phyloP scores from a whole-genome alignment of 2,113 vertebrate genomes.

The Chauna torquata region DNA sequence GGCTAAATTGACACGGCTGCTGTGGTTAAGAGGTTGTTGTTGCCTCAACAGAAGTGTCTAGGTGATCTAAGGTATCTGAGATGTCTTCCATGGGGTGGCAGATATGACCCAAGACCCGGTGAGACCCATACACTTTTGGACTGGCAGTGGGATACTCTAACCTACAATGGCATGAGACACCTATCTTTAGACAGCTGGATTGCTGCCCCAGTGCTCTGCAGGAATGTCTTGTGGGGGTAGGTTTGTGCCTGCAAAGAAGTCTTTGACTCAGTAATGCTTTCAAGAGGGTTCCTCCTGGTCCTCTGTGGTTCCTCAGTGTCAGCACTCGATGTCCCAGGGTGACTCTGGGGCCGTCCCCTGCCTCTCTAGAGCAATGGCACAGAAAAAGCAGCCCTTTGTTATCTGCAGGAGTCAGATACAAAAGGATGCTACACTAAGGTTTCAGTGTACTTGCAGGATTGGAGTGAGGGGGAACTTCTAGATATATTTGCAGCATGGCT shows the following conservation, averaged over 20 bases:
- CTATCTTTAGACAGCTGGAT: not conserved
- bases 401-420: not conserved
- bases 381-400: not conserved
- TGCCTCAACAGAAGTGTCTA: not conserved
- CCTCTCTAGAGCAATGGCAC: not conserved
- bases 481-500: not conserved
- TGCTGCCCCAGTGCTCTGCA: not conserved
- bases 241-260: not conserved
- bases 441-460: not conserved
- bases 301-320: not conserved
- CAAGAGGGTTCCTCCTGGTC: not conserved
- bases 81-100: not conserved
- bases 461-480: not conserved
- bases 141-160: not conserved
- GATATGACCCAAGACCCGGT: not conserved
- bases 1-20: not conserved
- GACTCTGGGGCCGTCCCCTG: not conserved
- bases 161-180: not conserved
- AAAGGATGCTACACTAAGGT: not conserved
- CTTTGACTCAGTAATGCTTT: not conserved
- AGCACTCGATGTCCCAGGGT: not conserved
- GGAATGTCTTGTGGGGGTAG: not conserved
- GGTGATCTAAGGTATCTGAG: not conserved
- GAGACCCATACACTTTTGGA: not conserved
- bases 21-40: not conserved